Base-by-base conservation (phyloP, 2,888 invertebrate species). In the Calliphora vomitoria region DNA sequence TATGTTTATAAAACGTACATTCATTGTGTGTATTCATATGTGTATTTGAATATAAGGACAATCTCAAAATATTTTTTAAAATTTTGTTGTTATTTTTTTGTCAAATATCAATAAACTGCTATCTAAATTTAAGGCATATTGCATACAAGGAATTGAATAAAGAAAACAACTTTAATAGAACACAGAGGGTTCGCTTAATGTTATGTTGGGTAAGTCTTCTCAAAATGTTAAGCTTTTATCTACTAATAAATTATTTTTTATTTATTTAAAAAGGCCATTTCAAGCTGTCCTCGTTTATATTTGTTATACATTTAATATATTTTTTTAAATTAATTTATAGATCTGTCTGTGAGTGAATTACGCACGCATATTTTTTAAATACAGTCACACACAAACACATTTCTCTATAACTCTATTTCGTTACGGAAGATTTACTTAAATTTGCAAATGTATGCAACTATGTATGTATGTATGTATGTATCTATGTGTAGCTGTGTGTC, bases 331-430 rank as follows among this genome's bases (percentile, higher is more conserved):
- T 80, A 80, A 81, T 83, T 81, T 83, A 86, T 62, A 76, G 80
- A 74, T 80, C 66, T 81, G 66, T 76, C 80, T 75, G 83, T 76
- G 13, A 86, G 71, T 86, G 83, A 80, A 83, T 76, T 83, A 86
- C 86, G 83, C 79, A 79, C 35, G 83, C 79, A 79, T 15, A 8
- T 68, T 84, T 79, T 84, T 66, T n/a, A 55, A 15, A 25, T 69
- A 25, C 71, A 50, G 50, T 1, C 8, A 10, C 11, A 38, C 11
- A 64, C 55, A 35, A 62, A 25, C 15, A 11, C 47, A 71, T 20
- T 41, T 58, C 35, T 20, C n/a, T 68, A 60, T 25, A 60, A 41
- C 25, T 75, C 2, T 38, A 75, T 66, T 82, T 25, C 35, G 31
- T 75, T 58, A 38, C n/a, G 38, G 35, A 64, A 72, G 20, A 66